phyloP scores from a whole-genome alignment of 2,797 vertebrate genomes.

The Rhinophrynus dorsalis region DNA sequence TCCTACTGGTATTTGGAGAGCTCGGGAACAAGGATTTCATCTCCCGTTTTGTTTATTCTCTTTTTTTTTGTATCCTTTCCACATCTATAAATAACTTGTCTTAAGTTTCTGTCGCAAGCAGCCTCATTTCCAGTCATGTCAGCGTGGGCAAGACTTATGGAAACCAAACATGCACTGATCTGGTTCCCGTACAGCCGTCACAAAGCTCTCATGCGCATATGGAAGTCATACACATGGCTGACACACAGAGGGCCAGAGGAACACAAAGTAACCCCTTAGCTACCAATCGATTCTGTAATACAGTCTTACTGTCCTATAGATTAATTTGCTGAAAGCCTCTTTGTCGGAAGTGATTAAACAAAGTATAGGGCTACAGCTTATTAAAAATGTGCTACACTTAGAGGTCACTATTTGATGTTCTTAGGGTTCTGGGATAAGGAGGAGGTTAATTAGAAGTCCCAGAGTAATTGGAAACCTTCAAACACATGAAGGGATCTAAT shows the following conservation, averaged over 20 bases:
- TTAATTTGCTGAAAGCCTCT: too few relatives aligned
- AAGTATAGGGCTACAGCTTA: too few relatives aligned
- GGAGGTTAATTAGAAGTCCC: too few relatives aligned
- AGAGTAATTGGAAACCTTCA: too few relatives aligned
- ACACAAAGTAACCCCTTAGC: not conserved
- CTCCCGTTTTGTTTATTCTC: conserved; percentile 4
- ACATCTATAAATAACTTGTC: conserved; percentile 9
- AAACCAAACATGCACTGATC: conserved; percentile 14
- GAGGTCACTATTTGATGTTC: too few relatives aligned
- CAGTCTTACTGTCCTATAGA: too few relatives aligned
- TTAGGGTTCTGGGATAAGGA: too few relatives aligned
- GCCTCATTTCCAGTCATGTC: conserved; percentile 13
- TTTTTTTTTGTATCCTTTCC: conserved; percentile 1
- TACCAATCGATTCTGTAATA: not conserved
- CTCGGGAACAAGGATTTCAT: not conserved
- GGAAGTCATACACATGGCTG: not conserved
- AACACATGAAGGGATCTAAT: too few relatives aligned
- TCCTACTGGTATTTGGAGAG: not conserved
- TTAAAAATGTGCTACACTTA: too few relatives aligned
- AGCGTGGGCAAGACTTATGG: conserved; percentile 10
- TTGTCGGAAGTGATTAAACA: too few relatives aligned
- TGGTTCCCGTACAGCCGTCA: conserved; percentile 5
- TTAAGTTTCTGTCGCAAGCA: not conserved
- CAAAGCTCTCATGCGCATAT: conserved; percentile 4
- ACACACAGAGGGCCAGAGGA: not conserved